Conservation (phyloP, 2,113 vertebrate genomes). For the Lepus timidus region DNA sequence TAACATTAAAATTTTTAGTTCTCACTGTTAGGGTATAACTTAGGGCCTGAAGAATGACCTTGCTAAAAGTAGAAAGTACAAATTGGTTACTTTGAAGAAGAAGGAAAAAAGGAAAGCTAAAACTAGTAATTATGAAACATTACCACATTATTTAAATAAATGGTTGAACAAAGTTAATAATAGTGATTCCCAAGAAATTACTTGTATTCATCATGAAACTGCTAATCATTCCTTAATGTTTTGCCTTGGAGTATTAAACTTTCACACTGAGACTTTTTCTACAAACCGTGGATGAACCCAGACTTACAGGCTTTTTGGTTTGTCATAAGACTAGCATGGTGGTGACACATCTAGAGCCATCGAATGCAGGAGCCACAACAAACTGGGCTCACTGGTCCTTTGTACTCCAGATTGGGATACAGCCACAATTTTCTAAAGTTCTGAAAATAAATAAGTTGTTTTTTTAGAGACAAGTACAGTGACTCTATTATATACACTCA, state of each 20-base stretch:
- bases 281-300: background rate
- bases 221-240: constrained; percentile 17
- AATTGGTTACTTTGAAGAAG: constrained; percentile 11
- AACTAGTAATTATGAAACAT: constrained; percentile 34
- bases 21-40: background rate
- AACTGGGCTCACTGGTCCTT: constrained; percentile 67
- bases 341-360: constrained; percentile 37
- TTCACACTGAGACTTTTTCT: background rate
- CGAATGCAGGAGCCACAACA: constrained; percentile 39
- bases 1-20: constrained; percentile 39
- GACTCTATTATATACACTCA: constrained; percentile 75
- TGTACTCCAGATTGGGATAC: constrained; percentile 62
- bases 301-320: background rate
- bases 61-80: constrained; percentile 48
- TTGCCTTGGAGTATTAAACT: constrained; percentile 24
- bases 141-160: constrained; percentile 41
- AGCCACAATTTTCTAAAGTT: constrained; percentile 70
- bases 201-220: background rate
- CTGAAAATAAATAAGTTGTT: constrained; percentile 71
- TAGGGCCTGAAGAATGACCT: background rate
- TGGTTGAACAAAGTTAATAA: constrained; percentile 30
- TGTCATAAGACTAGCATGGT: constrained; percentile 18
- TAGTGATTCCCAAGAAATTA: constrained; percentile 35
- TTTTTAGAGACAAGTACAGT: constrained; percentile 77
- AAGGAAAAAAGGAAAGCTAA: background rate